Percentiles rank a stretch among this genome's conserved stretches.
Conservation (phyloP, 2,888 invertebrate species). For the Calliphora vomitoria region DNA sequence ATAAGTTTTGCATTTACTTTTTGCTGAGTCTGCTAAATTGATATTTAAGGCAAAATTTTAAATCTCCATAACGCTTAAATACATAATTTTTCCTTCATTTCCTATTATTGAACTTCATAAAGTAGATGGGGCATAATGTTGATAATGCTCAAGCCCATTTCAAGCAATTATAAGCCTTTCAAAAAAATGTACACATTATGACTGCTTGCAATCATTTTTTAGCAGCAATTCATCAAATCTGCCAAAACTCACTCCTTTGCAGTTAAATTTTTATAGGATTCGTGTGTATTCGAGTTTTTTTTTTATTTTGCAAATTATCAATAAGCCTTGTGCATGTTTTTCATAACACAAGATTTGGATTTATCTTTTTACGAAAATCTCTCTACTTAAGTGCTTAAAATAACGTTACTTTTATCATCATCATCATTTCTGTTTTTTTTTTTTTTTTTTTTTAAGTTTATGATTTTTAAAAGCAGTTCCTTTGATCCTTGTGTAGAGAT, state of each 20-base stretch:
- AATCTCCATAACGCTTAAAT: background rate
- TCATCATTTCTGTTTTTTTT: conserved; percentile 17
- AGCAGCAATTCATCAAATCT: conserved; percentile 31
- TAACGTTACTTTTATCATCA: conserved; percentile 66
- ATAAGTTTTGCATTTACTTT: background rate
- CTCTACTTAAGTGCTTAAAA: conserved; percentile 69
- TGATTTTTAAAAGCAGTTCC: conserved; percentile 63
- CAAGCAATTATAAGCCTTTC: conserved; percentile 49
- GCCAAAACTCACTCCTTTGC: background rate
- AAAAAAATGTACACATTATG: background rate
- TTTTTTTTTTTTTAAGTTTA: conserved; percentile 41
- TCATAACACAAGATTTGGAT: conserved; percentile 55
- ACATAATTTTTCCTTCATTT: background rate
- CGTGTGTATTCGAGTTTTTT: background rate
- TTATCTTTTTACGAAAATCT: conserved; percentile 65
- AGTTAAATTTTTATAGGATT: background rate
- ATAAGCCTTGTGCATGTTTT: conserved; percentile 65
- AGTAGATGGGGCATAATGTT: conserved; percentile 40
- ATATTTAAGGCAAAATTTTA: background rate
- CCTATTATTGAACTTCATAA: conserved; percentile 34
- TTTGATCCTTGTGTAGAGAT: conserved; percentile 64
- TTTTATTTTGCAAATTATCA: conserved; percentile 58
- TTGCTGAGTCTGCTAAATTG: conserved; percentile 7
- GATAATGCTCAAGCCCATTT: conserved; percentile 35
- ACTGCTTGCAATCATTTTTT: background rate